Conservation (phyloP, 2,888 invertebrate species). For the Acrocera orbiculus region DNA sequence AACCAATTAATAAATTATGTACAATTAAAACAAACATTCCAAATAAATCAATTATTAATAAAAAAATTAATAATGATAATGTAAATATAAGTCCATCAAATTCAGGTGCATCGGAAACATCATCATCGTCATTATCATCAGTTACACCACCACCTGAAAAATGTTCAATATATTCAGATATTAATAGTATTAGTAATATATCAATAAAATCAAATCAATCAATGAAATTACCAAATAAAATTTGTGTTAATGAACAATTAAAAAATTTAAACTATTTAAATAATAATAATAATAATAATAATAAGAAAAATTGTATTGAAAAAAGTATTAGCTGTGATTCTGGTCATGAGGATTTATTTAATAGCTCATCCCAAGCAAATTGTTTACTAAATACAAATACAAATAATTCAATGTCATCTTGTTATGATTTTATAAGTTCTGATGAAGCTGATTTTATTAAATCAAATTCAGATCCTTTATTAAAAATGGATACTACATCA, state of each 20-base stretch:
- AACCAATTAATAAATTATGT: slow-evolving; percentile 31
- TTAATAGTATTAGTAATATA: not conserved
- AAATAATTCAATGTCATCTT: slow-evolving; percentile 13
- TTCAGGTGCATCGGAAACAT: not conserved
- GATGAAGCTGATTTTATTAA: slow-evolving; percentile 13
- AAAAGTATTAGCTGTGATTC: slow-evolving; percentile 24
- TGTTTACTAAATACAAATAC: slow-evolving; percentile 12
- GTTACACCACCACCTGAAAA: slow-evolving; percentile 1
- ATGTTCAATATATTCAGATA: not conserved
- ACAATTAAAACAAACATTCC: slow-evolving; percentile 1
- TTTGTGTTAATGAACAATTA: not conserved
- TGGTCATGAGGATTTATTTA: slow-evolving; percentile 23
- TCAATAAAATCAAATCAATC: not conserved
- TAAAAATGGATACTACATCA: too few relatives aligned
- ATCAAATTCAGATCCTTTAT: too few relatives aligned
- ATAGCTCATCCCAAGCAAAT: slow-evolving; percentile 29
- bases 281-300: not conserved
- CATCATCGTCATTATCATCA: slow-evolving; percentile 4
- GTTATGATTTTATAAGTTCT: slow-evolving; percentile 12
- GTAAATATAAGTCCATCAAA: not conserved
- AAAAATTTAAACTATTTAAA: not conserved
- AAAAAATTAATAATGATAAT: not conserved
- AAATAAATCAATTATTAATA: not conserved
- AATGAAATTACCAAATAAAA: not conserved
- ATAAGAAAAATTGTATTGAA: slow-evolving; percentile 1